These are phyloP conservation scores for Rhimphoctona megacephalus DNA, from an alignment of 2,888 invertebrate species.

Conservation along the genomic window DNA sequence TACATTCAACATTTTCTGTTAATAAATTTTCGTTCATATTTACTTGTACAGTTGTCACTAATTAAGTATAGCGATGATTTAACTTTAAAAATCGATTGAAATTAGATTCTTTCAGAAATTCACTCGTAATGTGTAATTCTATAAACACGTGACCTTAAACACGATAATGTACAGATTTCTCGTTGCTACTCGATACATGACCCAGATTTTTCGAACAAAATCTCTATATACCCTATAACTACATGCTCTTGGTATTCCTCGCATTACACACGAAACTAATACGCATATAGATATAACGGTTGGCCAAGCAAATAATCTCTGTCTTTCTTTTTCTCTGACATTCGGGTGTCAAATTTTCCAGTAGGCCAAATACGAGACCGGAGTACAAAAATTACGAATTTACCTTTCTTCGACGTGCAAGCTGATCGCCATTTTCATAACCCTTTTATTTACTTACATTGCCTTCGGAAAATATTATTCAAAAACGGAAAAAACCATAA, in stretches of 20 bases:
- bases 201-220: slow-evolving; percentile 59
- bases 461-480: background rate
- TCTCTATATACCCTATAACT: slow-evolving; percentile 20
- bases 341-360: slow-evolving; percentile 47
- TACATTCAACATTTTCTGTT: background rate
- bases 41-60: background rate
- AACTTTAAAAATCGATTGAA: background rate
- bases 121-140: background rate
- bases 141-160: slow-evolving; percentile 2
- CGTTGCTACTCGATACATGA: slow-evolving; percentile 53
- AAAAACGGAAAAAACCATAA: background rate
- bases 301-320: slow-evolving; percentile 31
- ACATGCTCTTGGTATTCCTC: slow-evolving; percentile 22
- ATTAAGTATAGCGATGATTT: background rate
- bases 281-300: slow-evolving; percentile 27
- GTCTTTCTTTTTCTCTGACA: slow-evolving; percentile 11
- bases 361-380: slow-evolving; percentile 25
- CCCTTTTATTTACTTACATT: background rate
- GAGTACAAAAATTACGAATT: slow-evolving; percentile 9
- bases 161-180: slow-evolving; percentile 37
- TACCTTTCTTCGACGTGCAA: background rate
- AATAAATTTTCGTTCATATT: background rate
- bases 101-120: background rate
- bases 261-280: slow-evolving; percentile 26
- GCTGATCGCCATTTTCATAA: background rate